A percentile compares a stretch with the other conserved stretches of the same genome.
Evolutionary conservation across 1,140 invertebrate species (phyloP).

Genomic region (Araneus ventricosus): DNA sequence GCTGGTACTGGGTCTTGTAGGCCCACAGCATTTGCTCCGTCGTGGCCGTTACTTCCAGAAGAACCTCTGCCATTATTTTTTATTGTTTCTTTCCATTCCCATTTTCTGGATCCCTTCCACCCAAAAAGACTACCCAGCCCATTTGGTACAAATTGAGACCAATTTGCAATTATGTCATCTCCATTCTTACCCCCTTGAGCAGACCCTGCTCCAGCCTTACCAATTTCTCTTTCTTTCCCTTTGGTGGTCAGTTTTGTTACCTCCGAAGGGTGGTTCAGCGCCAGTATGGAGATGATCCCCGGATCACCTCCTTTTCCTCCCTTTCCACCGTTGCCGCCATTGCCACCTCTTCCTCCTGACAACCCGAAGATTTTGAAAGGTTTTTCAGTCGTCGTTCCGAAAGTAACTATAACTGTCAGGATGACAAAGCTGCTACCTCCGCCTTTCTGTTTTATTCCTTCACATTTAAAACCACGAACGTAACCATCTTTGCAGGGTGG

Average conservation of each 20-base stretch:
- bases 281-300: background rate
- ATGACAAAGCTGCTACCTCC: too few species aligned
- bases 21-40: background rate
- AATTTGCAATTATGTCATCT: background rate
- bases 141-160: too few species aligned
- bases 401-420: too few species aligned
- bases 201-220: background rate
- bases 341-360: background rate
- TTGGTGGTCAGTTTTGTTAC: background rate
- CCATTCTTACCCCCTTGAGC: background rate
- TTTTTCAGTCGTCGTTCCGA: too few species aligned
- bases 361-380: background rate
- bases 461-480: background rate
- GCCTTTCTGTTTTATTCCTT: too few species aligned
- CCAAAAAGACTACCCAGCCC: too few species aligned
- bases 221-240: background rate
- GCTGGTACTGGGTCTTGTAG: background rate
- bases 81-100: too few species aligned
- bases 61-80: background rate
- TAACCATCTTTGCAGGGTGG: too few species aligned
- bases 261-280: background rate
- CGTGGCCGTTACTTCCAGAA: background rate
- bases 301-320: constrained; percentile 23
- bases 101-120: too few species aligned
- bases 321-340: background rate